These are phyloP conservation scores for Rhadinocentrus ornatus DNA, from an alignment of 2,797 vertebrate genomes.

Conservation along the genomic window DNA sequence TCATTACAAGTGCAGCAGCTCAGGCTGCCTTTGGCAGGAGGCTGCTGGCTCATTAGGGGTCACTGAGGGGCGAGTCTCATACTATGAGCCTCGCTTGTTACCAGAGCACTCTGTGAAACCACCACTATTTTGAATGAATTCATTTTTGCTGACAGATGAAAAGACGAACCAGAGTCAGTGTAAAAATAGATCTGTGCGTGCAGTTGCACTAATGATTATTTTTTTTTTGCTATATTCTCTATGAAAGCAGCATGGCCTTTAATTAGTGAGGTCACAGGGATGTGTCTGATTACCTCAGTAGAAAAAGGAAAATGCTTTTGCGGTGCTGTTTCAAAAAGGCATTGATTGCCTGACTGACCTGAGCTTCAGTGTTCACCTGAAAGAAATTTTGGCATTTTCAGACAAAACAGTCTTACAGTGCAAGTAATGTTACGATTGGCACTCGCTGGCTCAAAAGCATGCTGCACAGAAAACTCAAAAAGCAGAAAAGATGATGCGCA, in stretches of 20 bases:
- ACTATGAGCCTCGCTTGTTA: constrained; percentile 61
- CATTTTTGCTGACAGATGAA: constrained; percentile 34
- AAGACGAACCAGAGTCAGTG: constrained; percentile 13
- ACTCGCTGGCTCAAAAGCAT: not conserved
- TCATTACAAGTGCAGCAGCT: constrained; percentile 70
- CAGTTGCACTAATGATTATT: not conserved
- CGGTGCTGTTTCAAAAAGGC: not conserved
- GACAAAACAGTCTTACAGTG: not conserved
- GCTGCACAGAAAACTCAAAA: not conserved
- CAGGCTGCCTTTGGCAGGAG: constrained; percentile 57
- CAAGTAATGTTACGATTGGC: not conserved
- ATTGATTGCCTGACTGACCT: not conserved
- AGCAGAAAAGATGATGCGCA: too few relatives aligned
- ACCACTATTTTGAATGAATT: constrained; percentile 50
- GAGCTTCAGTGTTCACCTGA: not conserved
- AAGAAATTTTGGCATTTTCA: constrained; percentile 1
- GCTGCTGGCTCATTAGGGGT: constrained; percentile 73
- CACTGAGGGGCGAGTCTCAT: constrained; percentile 63
- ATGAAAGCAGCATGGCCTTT: not conserved
- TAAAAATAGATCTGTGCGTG: not conserved
- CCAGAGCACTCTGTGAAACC: constrained; percentile 32
- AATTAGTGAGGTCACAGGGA: not conserved
- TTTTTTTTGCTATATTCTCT: not conserved
- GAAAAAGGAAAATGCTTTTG: not conserved
- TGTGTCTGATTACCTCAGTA: not conserved